Evolutionary conservation across 1,140 invertebrate species (phyloP).

Genomic region (Tetramorium parvispinum): DNA sequence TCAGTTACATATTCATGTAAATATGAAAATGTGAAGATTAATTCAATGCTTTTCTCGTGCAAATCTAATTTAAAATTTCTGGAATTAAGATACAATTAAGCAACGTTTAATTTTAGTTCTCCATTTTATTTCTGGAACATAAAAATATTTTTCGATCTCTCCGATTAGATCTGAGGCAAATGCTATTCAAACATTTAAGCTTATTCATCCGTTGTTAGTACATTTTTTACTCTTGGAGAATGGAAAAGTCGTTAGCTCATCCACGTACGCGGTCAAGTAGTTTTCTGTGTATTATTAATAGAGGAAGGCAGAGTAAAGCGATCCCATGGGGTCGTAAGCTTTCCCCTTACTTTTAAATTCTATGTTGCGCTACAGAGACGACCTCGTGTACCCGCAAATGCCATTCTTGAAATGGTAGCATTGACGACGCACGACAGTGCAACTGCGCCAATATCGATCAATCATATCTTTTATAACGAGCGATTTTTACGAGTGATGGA

Average conservation of each 20-base stretch:
- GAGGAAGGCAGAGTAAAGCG: constrained; percentile 68
- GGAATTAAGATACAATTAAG: neutral
- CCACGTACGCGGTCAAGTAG: constrained; percentile 31
- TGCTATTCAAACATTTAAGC: neutral
- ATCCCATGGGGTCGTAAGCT: constrained; percentile 61
- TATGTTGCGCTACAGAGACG: constrained; percentile 44
- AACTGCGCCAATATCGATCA: constrained; percentile 33
- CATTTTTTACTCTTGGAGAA: neutral
- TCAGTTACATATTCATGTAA: neutral
- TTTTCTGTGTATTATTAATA: constrained; percentile 69
- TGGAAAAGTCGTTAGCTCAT: neutral
- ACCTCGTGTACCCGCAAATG: constrained; percentile 52
- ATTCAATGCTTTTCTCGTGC: neutral
- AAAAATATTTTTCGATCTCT: neutral
- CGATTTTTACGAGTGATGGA: constrained; percentile 20
- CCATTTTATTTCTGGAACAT: neutral
- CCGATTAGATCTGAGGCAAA: neutral
- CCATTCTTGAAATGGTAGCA: constrained; percentile 72
- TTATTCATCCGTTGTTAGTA: neutral
- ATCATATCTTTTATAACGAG: constrained; percentile 22
- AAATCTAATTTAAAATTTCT: neutral
- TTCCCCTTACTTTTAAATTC: constrained; percentile 63
- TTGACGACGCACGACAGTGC: neutral
- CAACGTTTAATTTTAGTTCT: neutral
- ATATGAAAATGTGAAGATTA: neutral